These are phyloP conservation scores for Phataginus tetradactyla DNA, from an alignment of 2,797 vertebrate species.

Conservation along the genomic window DNA sequence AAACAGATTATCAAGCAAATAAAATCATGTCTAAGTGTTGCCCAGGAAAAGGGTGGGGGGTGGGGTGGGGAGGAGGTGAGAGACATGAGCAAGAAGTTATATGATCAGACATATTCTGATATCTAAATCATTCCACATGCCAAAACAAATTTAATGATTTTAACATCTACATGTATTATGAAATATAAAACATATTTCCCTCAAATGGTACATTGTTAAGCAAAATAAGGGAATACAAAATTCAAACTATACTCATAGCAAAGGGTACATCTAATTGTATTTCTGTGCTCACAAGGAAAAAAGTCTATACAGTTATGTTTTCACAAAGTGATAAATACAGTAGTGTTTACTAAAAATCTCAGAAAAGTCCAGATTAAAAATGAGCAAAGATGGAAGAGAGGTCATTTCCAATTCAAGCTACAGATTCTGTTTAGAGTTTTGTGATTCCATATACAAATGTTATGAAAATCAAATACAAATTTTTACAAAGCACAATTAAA, in stretches of 20 bases:
- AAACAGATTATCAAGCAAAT: constrained; percentile 57
- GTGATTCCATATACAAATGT: neutral
- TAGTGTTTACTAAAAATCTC: neutral
- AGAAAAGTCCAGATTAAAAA: neutral
- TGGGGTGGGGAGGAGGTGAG: neutral
- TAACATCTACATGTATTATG: neutral
- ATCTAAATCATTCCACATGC: neutral
- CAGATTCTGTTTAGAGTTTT: neutral
- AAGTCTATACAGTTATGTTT: neutral
- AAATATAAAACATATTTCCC: neutral
- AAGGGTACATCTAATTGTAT: neutral
- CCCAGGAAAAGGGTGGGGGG: neutral
- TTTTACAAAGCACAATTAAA: neutral
- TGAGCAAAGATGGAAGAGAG: neutral
- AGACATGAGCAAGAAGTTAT: neutral
- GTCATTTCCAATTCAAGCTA: neutral
- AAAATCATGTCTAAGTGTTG: neutral
- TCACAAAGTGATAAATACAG: neutral
- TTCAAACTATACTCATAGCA: neutral
- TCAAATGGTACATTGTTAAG: neutral
- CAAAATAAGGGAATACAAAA: neutral
- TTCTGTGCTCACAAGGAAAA: neutral
- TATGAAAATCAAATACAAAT: neutral
- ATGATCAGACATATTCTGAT: neutral
- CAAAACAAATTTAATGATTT: neutral